Evolutionary conservation across 2,797 vertebrate species (phyloP).

Genomic region (Urophycis tenuis): DNA sequence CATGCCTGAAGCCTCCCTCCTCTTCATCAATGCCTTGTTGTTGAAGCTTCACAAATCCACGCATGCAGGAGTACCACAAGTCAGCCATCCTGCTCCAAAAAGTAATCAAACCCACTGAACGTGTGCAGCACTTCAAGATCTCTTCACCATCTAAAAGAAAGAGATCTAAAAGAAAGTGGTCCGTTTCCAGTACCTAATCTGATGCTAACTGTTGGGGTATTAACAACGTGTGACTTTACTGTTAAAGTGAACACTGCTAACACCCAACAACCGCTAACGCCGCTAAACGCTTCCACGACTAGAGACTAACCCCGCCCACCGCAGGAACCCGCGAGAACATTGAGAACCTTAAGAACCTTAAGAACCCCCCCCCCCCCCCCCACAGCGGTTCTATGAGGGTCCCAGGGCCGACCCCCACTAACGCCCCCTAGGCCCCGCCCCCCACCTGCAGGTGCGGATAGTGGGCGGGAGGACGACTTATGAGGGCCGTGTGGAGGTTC

Average conservation of each 20-base stretch:
- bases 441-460: conserved; percentile 78
- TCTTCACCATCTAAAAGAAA: too few species aligned
- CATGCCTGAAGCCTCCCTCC: background rate
- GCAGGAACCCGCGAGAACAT: background rate
- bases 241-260: background rate
- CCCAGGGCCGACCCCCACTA: conserved; percentile 60
- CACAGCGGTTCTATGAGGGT: conserved; percentile 6
- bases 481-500: conserved; percentile 86
- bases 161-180: background rate
- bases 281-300: background rate
- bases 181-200: background rate
- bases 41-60: background rate
- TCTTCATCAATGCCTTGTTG: background rate
- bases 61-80: background rate
- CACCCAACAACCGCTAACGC: background rate
- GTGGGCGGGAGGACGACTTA: conserved; percentile 75
- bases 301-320: background rate
- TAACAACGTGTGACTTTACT: too few species aligned
- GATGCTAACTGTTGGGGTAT: background rate
- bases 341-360: background rate
- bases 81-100: background rate
- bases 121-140: too few species aligned
- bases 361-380: conserved; percentile 19
- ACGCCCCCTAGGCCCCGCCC: conserved; percentile 73
- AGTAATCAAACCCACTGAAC: too few species aligned